Conservation (phyloP, 2,113 vertebrate species). For the Solea solea region DNA sequence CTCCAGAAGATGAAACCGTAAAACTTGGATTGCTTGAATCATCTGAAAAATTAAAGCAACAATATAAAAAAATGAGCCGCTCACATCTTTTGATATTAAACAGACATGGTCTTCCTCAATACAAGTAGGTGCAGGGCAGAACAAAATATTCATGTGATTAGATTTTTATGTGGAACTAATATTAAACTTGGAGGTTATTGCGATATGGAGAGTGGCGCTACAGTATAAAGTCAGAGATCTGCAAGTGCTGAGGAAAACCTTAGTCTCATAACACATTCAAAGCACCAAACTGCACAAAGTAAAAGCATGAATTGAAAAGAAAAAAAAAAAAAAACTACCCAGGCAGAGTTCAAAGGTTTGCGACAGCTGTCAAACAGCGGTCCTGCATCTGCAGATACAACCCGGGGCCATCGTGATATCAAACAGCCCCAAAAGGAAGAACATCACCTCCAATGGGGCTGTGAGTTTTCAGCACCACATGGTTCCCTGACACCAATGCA, state of each 20-base stretch:
- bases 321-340: slow-evolving; percentile 51
- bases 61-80: slow-evolving; percentile 60
- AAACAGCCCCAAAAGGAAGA: slow-evolving; percentile 67
- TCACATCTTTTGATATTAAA: slow-evolving; percentile 68
- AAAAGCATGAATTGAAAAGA: slow-evolving; percentile 16
- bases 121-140: slow-evolving; percentile 58
- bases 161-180: slow-evolving; percentile 63
- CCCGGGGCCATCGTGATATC: slow-evolving; percentile 69
- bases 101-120: slow-evolving; percentile 59
- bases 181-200: slow-evolving; percentile 68
- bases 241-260: slow-evolving; percentile 48
- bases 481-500: slow-evolving; percentile 27
- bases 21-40: slow-evolving; percentile 99
- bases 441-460: slow-evolving; percentile 48
- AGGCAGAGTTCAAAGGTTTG: slow-evolving; percentile 53
- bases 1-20: slow-evolving; percentile 99
- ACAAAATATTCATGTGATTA: slow-evolving; percentile 62
- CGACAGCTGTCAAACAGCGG: slow-evolving; percentile 78
- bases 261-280: slow-evolving; percentile 46
- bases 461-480: slow-evolving; percentile 45
- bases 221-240: slow-evolving; percentile 63
- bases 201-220: slow-evolving; percentile 49
- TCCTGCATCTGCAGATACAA: slow-evolving; percentile 72
- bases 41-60: slow-evolving; percentile 91
- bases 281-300: slow-evolving; percentile 42